Evolutionary conservation across 1,140 invertebrate genomes (phyloP), one percentile per base, ranked within the genome.

Genomic region (Oreohelix idahoensis): DNA sequence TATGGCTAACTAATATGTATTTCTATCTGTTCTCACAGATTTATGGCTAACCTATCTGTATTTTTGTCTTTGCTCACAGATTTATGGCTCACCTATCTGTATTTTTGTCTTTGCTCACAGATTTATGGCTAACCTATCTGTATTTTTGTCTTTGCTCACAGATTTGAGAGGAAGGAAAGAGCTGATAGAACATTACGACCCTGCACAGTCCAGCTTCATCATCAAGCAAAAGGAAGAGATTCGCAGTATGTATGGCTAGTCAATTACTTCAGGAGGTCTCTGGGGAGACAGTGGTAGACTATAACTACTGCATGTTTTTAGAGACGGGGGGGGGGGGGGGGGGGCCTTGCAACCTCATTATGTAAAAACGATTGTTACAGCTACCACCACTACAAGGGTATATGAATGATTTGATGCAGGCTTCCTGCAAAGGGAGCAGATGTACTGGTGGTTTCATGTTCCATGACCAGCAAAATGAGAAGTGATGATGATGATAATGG

Each of bases 121-220:
- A 58, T 58, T 23, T n/a, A n/a, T 15, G 15, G 23, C 53, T 58
- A 15, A n/a, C 53, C 13, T 23, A 23, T n/a, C n/a, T n/a, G n/a
- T n/a, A n/a, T 29, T 32, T 35, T 32, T 66, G 29, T 66, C 23
- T 66, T 32, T 78, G 11, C 84, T 66, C 66, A 32, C 89, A 92
- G 91, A 92, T 84, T 89, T 89, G 58, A 79, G 91, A 58, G 89
- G 87, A n/a, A 83, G 87, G 81, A 92, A 92, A 85, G 88, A 89
- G 26, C 83, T 92, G 86, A 88, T 92, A n/a, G 91, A 92, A 79
- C 86, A 90, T 66, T 92, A 91, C 84, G 88, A 92, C 75, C 86
- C 86, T 20, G 81, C 70, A n/a, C 90, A 88, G 35, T 90, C 89
- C 66, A 87, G 84, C 36, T 91, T 89, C 76, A 86, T 87, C 45